Evolutionary conservation across 2,113 vertebrate species (phyloP).

Genomic region (Bubo bubo): DNA sequence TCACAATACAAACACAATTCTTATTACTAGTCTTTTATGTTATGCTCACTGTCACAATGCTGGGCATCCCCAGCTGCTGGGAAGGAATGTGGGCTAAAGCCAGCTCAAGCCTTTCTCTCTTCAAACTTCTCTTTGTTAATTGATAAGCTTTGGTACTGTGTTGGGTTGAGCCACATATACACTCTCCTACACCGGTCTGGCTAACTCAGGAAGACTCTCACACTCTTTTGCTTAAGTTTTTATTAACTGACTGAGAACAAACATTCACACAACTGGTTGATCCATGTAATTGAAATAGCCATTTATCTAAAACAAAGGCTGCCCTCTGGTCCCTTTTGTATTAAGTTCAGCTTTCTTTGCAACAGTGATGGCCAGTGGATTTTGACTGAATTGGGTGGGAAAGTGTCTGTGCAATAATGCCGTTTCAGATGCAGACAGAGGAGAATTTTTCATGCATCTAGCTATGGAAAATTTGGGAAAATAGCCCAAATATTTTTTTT

Average conservation of each 20-base stretch:
- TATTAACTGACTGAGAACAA: neutral
- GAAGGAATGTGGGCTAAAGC: neutral
- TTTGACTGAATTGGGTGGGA: neutral
- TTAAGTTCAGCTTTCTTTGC: neutral
- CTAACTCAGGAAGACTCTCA: neutral
- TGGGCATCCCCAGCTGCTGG: neutral
- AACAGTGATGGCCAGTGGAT: neutral
- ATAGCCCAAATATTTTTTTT: neutral
- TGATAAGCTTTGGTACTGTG: neutral
- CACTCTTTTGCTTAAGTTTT: neutral
- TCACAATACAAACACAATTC: neutral
- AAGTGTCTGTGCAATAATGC: neutral
- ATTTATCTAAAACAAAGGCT: neutral
- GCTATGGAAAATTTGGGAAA: neutral
- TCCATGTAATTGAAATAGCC: neutral
- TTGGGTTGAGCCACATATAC: neutral
- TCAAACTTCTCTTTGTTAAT: neutral
- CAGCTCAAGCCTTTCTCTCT: neutral
- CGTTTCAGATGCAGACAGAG: neutral
- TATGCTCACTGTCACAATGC: neutral
- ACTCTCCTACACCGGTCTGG: neutral
- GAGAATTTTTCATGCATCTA: neutral
- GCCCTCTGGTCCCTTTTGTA: neutral
- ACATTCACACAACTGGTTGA: neutral
- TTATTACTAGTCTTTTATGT: neutral